Conservation (phyloP, 2,888 invertebrate genomes). For the Rhagonycha fulva region DNA sequence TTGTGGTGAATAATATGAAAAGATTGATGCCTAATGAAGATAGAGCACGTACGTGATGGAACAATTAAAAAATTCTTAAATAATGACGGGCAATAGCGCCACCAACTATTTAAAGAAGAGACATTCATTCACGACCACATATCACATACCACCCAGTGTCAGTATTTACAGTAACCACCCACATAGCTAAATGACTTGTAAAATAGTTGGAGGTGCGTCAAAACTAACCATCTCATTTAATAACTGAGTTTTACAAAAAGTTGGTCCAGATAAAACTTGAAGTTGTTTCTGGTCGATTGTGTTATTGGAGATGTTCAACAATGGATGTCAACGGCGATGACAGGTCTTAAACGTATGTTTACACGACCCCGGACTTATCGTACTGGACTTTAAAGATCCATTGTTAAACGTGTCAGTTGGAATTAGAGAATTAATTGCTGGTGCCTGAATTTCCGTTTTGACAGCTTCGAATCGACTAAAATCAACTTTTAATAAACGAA, state of each 20-base stretch:
- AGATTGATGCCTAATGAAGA: conserved; percentile 15
- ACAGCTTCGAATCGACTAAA: conserved; percentile 20
- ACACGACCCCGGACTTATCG: conserved; percentile 43
- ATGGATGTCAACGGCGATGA: conserved; percentile 47
- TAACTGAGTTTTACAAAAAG: conserved; percentile 7
- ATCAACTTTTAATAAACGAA: conserved; percentile 10
- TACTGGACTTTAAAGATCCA: conserved; percentile 44
- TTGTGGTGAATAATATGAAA: not conserved
- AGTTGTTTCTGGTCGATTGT: conserved; percentile 31
- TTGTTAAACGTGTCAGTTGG: conserved; percentile 43
- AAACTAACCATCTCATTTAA: conserved; percentile 25
- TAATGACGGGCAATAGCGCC: conserved; percentile 35
- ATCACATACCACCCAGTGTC: conserved; percentile 42
- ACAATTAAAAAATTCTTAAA: conserved; percentile 27
- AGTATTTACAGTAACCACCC: conserved; percentile 42
- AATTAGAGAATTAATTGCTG: conserved; percentile 39
- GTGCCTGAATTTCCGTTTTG: conserved; percentile 31
- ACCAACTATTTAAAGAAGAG: conserved; percentile 33
- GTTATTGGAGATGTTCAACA: conserved; percentile 40
- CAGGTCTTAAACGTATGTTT: conserved; percentile 49
- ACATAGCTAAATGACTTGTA: conserved; percentile 41
- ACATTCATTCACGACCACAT: conserved; percentile 31
- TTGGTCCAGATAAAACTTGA: conserved; percentile 1
- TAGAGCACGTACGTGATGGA: conserved; percentile 11
- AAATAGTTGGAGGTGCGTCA: conserved; percentile 35